A percentile compares a stretch with the other conserved stretches of the same genome.
phyloP scores from a whole-genome alignment of 2,113 vertebrate species.

The Fregata magnificens region DNA sequence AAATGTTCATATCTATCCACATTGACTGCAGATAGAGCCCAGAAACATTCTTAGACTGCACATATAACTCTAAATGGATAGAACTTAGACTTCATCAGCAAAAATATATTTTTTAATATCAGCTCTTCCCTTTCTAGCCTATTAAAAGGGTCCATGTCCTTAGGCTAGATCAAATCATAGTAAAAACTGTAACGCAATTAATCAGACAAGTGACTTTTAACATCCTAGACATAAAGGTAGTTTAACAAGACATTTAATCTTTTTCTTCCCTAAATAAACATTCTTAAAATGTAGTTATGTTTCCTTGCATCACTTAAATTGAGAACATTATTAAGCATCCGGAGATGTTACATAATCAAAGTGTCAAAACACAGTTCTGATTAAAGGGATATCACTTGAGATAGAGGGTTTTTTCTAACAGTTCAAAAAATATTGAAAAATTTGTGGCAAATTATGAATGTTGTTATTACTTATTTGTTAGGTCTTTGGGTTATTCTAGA shows the following conservation, averaged over 20 bases:
- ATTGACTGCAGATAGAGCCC: not conserved
- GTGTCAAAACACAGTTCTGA: not conserved
- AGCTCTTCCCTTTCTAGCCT: not conserved
- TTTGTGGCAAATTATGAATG: not conserved
- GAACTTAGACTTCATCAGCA: not conserved
- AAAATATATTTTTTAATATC: not conserved
- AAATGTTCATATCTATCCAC: not conserved
- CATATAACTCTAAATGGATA: not conserved
- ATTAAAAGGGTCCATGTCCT: not conserved
- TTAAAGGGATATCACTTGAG: not conserved
- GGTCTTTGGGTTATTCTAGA: not conserved
- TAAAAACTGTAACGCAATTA: not conserved
- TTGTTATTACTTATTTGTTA: not conserved
- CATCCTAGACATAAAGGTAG: not conserved
- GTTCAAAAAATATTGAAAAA: not conserved
- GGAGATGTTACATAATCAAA: not conserved
- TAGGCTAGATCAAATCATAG: not conserved
- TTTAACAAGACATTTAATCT: not conserved
- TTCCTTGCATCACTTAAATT: not conserved
- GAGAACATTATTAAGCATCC: not conserved
- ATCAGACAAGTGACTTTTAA: not conserved
- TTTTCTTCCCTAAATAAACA: not conserved
- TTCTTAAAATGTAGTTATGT: not conserved
- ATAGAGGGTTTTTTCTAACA: not conserved
- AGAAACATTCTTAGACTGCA: not conserved